Conservation (phyloP, 2,888 invertebrate species). For the Muscina levida region DNA sequence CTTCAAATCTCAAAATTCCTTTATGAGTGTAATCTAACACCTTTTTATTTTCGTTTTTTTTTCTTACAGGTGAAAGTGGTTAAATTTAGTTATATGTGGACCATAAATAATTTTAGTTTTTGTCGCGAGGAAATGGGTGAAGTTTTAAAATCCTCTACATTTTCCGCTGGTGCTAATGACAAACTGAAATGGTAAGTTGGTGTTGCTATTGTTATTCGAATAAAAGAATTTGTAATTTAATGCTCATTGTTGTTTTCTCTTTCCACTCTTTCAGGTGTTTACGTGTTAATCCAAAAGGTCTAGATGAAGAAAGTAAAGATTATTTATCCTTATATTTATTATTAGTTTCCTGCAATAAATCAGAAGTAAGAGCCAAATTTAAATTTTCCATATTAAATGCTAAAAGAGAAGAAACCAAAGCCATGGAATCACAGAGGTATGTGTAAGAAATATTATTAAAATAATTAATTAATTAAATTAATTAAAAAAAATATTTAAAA, state of each 20-base stretch:
- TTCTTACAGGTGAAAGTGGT: constrained; percentile 97
- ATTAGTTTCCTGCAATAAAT: constrained; percentile 99
- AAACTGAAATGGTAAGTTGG: constrained; percentile 95
- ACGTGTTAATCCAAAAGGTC: constrained; percentile 99
- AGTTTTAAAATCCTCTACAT: constrained; percentile 99
- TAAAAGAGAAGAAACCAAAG: constrained; percentile 99
- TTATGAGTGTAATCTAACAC: constrained; percentile 23
- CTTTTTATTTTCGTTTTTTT: constrained; percentile 5
- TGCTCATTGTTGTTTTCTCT: constrained; percentile 31
- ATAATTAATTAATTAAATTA: constrained; percentile 3
- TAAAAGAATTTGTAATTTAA: background rate
- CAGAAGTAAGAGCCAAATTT: constrained; percentile 99
- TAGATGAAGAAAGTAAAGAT: constrained; percentile 99
- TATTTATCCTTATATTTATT: constrained; percentile 99
- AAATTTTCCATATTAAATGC: constrained; percentile 99
- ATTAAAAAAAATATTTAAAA: background rate
- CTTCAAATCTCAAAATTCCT: constrained; percentile 47
- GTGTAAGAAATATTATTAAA: constrained; percentile 17
- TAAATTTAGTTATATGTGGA: constrained; percentile 99
- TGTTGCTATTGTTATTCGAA: background rate
- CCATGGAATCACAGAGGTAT: constrained; percentile 93
- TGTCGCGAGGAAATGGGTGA: constrained; percentile 99
- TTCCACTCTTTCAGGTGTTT: constrained; percentile 87
- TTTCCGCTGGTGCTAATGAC: constrained; percentile 99
- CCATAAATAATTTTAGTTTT: constrained; percentile 99